Conservation (phyloP, 1,140 invertebrate species). For the Venturia canescens region DNA sequence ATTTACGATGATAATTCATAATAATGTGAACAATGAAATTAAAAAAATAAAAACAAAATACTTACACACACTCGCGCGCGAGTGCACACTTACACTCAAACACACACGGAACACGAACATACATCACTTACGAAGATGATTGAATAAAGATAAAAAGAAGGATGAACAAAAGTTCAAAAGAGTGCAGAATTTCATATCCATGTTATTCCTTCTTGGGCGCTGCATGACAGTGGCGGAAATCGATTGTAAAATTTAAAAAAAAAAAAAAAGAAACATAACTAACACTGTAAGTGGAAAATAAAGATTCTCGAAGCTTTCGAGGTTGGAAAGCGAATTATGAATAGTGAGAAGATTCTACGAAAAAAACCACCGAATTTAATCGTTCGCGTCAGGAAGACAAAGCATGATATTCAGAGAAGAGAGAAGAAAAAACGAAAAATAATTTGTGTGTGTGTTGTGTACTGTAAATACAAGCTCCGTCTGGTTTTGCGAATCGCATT, state of each 20-base stretch:
- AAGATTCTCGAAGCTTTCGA: too few relatives aligned
- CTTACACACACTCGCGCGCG: too few relatives aligned
- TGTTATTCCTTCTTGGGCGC: not conserved
- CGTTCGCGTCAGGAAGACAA: not conserved
- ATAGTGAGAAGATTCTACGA: not conserved
- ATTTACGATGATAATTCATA: not conserved
- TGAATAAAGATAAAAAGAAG: not conserved
- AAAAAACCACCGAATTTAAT: not conserved
- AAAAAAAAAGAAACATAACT: too few relatives aligned
- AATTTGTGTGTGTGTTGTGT: not conserved
- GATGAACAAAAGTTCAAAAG: not conserved
- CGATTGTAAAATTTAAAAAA: too few relatives aligned
- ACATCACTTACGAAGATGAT: too few relatives aligned
- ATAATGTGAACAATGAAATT: not conserved
- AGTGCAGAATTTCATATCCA: not conserved
- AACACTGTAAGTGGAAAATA: too few relatives aligned
- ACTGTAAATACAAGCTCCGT: conserved; percentile 23
- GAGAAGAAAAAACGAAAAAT: not conserved
- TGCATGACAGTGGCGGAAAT: too few relatives aligned
- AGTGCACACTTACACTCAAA: too few relatives aligned
- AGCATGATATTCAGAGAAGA: not conserved
- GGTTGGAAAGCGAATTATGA: too few relatives aligned
- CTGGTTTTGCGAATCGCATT: not conserved
- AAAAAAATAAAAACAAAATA: not conserved
- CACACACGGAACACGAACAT: not conserved